Base-by-base conservation (phyloP, 2,888 invertebrate species). In the Calameuta filiformis region DNA sequence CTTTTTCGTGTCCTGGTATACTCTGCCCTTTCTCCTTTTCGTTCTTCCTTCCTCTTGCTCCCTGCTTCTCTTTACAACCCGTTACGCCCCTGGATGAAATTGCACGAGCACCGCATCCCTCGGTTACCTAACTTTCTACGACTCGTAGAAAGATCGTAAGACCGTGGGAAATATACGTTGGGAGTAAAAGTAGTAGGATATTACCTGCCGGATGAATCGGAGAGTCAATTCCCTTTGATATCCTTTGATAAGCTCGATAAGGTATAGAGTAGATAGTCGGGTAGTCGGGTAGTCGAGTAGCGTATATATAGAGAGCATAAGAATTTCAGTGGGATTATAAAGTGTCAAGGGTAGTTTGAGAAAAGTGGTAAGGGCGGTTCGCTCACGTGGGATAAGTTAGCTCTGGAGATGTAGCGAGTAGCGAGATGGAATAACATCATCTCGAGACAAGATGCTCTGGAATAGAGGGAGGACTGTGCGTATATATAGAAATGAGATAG, bases 391-490 rank as follows among this genome's bases (percentile, higher is more conserved):
- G 74, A 33, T 34, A 37, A 74, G 74, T 74, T 37, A 34, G 35
- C 37, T 37, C 35, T n/a, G n/a, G 12, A 35, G 74, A 74, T 9
- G 35, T 35, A 37, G 33, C 74, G 35, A 74, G 23, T 35, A 37
- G 71, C 71, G 71, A 71, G 71, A 71, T 31, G 71, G 71, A 71
- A 71, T 71, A 71, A 71, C 71, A 33, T 56, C 56, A 9, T 75
- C 30, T 31, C 23, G 75, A 75, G 75, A 68, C 37, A 56, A 56
- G 56, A 40, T 23, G 68, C 30, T 15, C 3, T 4, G 33, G 31
- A 31, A 34, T 33, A 37, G 75, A 30, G 56, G 31, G 75, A 12
- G 12, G 68, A n/a, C 23, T 33, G 33, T 11, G 15, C 23, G 0
- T 56, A 23, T 56, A 56, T 56, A 23, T 56, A 56, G 23, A 56